Conservation (phyloP, 2,797 vertebrate species). For the Acanthurus lineatus region DNA sequence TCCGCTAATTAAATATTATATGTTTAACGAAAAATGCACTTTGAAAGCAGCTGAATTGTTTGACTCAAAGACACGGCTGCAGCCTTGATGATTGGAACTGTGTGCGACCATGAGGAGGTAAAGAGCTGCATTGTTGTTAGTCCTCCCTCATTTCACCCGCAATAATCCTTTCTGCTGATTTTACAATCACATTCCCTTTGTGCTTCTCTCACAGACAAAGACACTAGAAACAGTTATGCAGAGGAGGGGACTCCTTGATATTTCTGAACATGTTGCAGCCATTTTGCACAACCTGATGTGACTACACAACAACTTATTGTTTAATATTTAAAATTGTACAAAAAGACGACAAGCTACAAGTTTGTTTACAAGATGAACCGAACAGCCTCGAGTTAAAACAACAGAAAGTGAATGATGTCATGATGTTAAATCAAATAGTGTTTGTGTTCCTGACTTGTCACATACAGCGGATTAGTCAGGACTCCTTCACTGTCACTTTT, state of each 20-base stretch:
- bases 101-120: slow-evolving; percentile 67
- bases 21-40: slow-evolving; percentile 77
- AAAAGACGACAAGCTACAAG: neutral
- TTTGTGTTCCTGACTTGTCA: neutral
- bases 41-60: slow-evolving; percentile 80
- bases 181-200: slow-evolving; percentile 68
- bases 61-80: slow-evolving; percentile 73
- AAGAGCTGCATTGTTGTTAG: slow-evolving; percentile 74
- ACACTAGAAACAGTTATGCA: slow-evolving; percentile 30
- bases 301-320: slow-evolving; percentile 2
- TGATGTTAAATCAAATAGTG: neutral
- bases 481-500: too few relatives aligned
- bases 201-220: slow-evolving; percentile 45
- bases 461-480: too few relatives aligned
- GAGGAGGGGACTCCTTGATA: slow-evolving; percentile 22
- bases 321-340: neutral
- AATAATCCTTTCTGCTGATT: slow-evolving; percentile 57
- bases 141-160: slow-evolving; percentile 63
- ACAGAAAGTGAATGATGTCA: neutral
- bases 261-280: slow-evolving; percentile 10
- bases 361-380: slow-evolving; percentile 9
- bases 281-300: slow-evolving; percentile 9
- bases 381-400: slow-evolving; percentile 6
- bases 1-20: slow-evolving; percentile 85
- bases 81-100: slow-evolving; percentile 80